A percentile compares a stretch with the other conserved stretches of the same genome.
These are phyloP conservation scores for Cepaea hortensis DNA, from an alignment of 2,888 invertebrate species.

Conservation along the genomic window DNA sequence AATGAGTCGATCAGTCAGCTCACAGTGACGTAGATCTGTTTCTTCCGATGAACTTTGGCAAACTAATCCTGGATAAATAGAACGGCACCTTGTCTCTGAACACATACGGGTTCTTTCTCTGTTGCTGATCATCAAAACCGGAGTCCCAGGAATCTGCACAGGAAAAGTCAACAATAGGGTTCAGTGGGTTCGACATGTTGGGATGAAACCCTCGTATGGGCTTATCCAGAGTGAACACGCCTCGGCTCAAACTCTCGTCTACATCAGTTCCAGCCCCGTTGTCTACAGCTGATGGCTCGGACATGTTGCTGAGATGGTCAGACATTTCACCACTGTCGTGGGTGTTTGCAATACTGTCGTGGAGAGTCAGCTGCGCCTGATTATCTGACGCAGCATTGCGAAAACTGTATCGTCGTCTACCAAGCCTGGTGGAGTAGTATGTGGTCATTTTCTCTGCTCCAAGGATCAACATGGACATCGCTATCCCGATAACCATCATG, in stretches of 20 bases:
- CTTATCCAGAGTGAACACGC: neutral
- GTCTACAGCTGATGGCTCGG: neutral
- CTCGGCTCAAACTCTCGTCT: neutral
- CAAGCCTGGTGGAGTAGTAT: neutral
- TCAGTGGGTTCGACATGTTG: neutral
- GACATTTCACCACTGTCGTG: neutral
- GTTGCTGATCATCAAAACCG: slow-evolving; percentile 16
- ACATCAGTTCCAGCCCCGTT: neutral
- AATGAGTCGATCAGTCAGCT: neutral
- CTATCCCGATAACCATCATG: slow-evolving; percentile 55
- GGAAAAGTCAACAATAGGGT: neutral
- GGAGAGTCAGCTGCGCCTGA: neutral
- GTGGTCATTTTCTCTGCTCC: slow-evolving; percentile 9
- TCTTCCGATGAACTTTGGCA: neutral
- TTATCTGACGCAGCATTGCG: neutral
- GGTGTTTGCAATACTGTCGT: neutral
- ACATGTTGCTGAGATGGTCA: neutral
- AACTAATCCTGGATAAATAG: slow-evolving; percentile 15
- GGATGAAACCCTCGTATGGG: too few relatives aligned
- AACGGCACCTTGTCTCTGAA: slow-evolving; percentile 7
- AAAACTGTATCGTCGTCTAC: neutral
- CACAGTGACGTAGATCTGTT: slow-evolving; percentile 5
- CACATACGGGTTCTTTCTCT: neutral
- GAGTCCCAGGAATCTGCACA: neutral
- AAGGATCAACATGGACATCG: slow-evolving; percentile 34